Base-by-base conservation (phyloP, 1,140 invertebrate species). In the Cydia splendana region DNA sequence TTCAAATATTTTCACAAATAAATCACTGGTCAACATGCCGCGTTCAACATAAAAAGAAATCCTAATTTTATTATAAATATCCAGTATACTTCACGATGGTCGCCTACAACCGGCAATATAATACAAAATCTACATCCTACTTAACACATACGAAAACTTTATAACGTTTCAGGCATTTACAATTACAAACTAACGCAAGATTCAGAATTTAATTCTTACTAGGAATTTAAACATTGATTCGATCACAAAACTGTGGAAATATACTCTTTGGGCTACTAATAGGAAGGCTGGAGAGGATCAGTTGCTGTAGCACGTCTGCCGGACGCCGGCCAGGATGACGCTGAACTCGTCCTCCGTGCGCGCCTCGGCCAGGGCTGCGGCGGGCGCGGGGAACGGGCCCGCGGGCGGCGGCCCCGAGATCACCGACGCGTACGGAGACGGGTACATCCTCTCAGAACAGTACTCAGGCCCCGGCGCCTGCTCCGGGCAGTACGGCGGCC, bases 281-380 rank as follows among this genome's bases (percentile, higher is more conserved):
- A 83, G 81, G 82, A 85, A 82, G 74, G 78, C 79, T 78, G 84
- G 82, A 87, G 86, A 24, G 57, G 18, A 62, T 95, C 92, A 97
- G 93, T 96, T 97, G 94, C 96, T 97, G 92, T 97, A 97, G 89
- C 97, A 97, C 30, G 97, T 97, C 88, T 97, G 97, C 77, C 97
- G 94, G 53, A 97, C 97, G 78, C 97, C 96, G 2, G 97, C 97
- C 57, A 97, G 91, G 82, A 97, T 97, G 79, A 97, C 96, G 92
- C 96, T 97, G 91, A 97, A 97, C 85, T 97, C 96, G 78, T 97
- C 96, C 74, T 97, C 96, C 1, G 94, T 91, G 80, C 96, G 96
- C 24, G 94, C 91, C 65, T 95, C 92, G 28, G 94, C 88, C n/a
- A 71, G 38, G 30, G 95, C 95, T 3, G 94, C 89, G 12, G 92